These are phyloP conservation scores for Rhineura floridana DNA, from an alignment of 2,113 vertebrate genomes.

Conservation along the genomic window DNA sequence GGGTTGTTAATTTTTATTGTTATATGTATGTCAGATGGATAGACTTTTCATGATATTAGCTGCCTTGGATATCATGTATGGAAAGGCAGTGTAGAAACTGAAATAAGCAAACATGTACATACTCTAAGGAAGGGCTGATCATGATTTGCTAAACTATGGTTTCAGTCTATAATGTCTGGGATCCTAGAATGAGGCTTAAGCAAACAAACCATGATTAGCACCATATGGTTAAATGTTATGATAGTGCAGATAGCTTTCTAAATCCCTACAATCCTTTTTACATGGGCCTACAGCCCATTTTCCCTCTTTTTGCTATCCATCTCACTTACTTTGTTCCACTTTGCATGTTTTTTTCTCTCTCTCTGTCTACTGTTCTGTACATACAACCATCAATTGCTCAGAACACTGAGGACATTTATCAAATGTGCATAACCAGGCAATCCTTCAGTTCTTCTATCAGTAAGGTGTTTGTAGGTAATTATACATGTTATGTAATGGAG, in stretches of 20 bases:
- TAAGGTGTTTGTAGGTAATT: neutral
- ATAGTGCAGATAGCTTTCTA: neutral
- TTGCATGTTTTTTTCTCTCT: neutral
- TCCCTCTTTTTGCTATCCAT: neutral
- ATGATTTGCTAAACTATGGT: neutral
- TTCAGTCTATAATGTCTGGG: neutral
- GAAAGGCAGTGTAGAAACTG: too few species aligned
- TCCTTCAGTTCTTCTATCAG: neutral
- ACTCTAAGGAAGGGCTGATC: too few species aligned
- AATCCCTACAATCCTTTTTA: neutral
- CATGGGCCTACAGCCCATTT: neutral
- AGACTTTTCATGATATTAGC: too few species aligned
- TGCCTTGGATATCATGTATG: too few species aligned
- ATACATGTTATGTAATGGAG: neutral
- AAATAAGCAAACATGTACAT: too few species aligned
- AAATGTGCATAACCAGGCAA: too few species aligned
- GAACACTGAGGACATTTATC: neutral
- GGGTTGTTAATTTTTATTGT: too few species aligned
- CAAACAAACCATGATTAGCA: neutral
- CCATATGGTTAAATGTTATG: neutral
- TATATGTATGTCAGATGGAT: too few species aligned
- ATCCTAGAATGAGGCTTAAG: neutral
- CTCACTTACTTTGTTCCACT: neutral
- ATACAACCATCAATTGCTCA: neutral
- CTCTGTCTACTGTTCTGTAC: neutral